phyloP scores from a whole-genome alignment of 2,888 invertebrate genomes.

The Antheraea assamensis region DNA sequence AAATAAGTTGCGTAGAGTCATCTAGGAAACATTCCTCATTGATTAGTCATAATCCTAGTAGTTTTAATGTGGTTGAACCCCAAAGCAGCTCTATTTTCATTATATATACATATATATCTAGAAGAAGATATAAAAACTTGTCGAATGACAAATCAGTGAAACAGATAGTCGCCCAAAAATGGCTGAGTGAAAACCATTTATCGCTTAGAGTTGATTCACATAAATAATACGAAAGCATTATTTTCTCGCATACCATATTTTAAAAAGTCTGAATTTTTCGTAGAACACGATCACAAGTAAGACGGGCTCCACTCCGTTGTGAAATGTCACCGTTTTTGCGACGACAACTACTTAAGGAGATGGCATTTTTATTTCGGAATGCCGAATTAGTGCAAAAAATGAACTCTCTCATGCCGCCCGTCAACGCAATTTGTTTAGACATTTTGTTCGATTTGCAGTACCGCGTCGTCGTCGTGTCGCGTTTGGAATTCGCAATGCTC shows the following conservation, averaged over 20 bases:
- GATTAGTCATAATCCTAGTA: too few species aligned
- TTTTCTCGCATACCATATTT: constrained; percentile 46
- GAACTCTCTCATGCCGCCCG: constrained; percentile 61
- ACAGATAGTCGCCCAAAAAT: neutral
- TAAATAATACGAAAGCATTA: constrained; percentile 2
- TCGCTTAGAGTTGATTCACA: constrained; percentile 2
- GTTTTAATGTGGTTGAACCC: too few species aligned
- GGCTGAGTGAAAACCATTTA: neutral
- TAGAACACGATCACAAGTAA: constrained; percentile 36
- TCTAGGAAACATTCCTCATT: too few species aligned
- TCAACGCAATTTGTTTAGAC: constrained; percentile 77
- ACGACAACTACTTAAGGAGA: constrained; percentile 61
- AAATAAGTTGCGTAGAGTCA: too few species aligned
- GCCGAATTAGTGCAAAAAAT: constrained; percentile 82
- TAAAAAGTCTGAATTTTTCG: constrained; percentile 13
- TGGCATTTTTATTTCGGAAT: constrained; percentile 82
- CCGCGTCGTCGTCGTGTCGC: constrained; percentile 42
- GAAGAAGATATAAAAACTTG: neutral
- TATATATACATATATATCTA: neutral
- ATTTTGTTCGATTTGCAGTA: constrained; percentile 75
- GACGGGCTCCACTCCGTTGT: constrained; percentile 32
- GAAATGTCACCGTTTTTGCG: constrained; percentile 60
- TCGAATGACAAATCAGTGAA: neutral
- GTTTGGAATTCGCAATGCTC: constrained; percentile 64
- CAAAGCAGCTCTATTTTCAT: too few species aligned